A percentile compares a stretch with the other conserved stretches of the same genome.
These are phyloP conservation scores for Perithous albicinctus DNA, from an alignment of 2,888 invertebrate species.

Conservation along the genomic window DNA sequence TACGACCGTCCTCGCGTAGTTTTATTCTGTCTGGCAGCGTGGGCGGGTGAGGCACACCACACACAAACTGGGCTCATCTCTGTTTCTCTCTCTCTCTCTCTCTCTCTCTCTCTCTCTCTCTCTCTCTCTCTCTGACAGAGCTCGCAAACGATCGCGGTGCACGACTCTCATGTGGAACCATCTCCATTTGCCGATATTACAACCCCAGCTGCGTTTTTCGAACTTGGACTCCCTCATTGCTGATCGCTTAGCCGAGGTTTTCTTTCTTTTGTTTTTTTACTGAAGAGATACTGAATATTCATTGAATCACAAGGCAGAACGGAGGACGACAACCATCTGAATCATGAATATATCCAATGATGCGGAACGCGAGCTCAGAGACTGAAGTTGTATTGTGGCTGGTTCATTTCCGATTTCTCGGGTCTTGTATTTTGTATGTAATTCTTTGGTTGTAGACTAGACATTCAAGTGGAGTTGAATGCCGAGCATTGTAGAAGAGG, in stretches of 20 bases:
- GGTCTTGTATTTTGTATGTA: conserved; percentile 3
- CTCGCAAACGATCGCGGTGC: conserved; percentile 26
- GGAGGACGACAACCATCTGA: neutral
- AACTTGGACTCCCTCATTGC: neutral
- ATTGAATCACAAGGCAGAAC: neutral
- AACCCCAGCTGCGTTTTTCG: conserved; percentile 65
- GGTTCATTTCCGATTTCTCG: conserved; percentile 36
- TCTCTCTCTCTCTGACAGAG: conserved; percentile 7
- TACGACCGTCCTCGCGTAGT: conserved; percentile 81
- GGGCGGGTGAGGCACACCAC: conserved; percentile 77
- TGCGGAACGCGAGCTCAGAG: conserved; percentile 8
- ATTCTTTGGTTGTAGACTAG: neutral
- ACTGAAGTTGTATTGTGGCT: neutral
- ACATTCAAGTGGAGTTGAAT: neutral
- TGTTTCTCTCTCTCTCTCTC: neutral
- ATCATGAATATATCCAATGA: conserved; percentile 15
- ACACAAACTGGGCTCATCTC: conserved; percentile 71
- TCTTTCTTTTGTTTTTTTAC: neutral
- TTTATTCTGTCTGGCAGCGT: conserved; percentile 83
- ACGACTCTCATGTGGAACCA: conserved; percentile 29
- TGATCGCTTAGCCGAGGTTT: neutral
- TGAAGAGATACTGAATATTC: neutral
- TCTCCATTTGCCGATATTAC: conserved; percentile 59
- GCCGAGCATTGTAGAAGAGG: neutral
- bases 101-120: neutral